Conservation (phyloP, 2,797 vertebrate genomes). For the Xiphophorus birchmanni region DNA sequence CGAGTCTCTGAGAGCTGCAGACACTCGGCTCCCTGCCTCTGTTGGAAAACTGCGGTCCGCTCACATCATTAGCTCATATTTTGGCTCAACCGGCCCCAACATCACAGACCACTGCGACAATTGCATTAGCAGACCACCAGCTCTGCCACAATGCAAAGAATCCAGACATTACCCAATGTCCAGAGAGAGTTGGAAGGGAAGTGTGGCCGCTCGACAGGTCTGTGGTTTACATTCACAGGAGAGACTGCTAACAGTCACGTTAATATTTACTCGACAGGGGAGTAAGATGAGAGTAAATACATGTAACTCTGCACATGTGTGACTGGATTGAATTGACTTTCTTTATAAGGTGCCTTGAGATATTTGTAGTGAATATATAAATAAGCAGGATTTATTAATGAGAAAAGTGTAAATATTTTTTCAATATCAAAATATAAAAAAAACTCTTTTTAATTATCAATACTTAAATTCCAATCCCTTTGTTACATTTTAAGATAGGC, state of each 20-base stretch:
- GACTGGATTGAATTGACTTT: background rate
- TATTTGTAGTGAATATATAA: background rate
- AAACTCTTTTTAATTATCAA: background rate
- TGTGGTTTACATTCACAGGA: background rate
- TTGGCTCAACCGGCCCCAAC: constrained; percentile 40
- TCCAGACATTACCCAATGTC: constrained; percentile 80
- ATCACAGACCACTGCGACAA: constrained; percentile 61
- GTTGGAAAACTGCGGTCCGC: constrained; percentile 62
- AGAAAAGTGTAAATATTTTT: background rate
- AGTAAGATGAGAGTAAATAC: background rate
- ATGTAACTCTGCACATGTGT: background rate
- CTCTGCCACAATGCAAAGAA: constrained; percentile 55
- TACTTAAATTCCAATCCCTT: background rate
- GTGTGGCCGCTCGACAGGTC: background rate
- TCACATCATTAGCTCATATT: constrained; percentile 56
- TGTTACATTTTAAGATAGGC: background rate
- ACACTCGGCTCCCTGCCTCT: constrained; percentile 37
- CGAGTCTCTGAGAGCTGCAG: constrained; percentile 47
- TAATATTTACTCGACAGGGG: constrained; percentile 28
- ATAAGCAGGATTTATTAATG: background rate
- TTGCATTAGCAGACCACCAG: constrained; percentile 64
- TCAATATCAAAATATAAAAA: background rate
- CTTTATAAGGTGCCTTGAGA: background rate
- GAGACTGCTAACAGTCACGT: constrained; percentile 15
- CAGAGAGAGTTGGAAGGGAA: constrained; percentile 47